phyloP scores from a whole-genome alignment of 2,888 invertebrate genomes.

The Drosophila mimica region DNA sequence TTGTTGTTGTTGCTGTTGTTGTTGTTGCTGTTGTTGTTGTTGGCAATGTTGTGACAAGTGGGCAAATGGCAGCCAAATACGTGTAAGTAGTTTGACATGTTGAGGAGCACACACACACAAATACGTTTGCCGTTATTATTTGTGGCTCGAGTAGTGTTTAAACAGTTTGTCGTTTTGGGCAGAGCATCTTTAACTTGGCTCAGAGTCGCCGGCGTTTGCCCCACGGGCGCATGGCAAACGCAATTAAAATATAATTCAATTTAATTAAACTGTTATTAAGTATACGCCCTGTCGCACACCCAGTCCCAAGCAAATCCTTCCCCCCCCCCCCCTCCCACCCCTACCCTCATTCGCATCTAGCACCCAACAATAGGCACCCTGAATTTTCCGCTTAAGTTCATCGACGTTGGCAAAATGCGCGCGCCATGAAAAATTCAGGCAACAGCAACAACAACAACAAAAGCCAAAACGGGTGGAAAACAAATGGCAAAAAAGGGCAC shows the following conservation, averaged over 20 bases:
- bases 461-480: conserved; percentile 22
- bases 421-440: conserved; percentile 54
- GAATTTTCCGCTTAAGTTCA: conserved; percentile 59
- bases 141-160: not conserved
- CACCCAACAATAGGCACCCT: conserved; percentile 44
- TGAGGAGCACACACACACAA: not conserved
- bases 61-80: conserved; percentile 38
- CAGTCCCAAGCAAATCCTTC: conserved; percentile 19
- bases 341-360: not conserved
- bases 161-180: not conserved
- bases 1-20: conserved; percentile 23
- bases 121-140: conserved; percentile 10
- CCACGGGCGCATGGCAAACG: conserved; percentile 5
- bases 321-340: too few relatives aligned
- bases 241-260: conserved; percentile 73
- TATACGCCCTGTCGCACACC: conserved; percentile 47
- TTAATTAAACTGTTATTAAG: conserved; percentile 69
- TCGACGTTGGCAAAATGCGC: conserved; percentile 33
- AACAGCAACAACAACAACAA: conserved; percentile 27
- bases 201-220: not conserved
- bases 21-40: conserved; percentile 10
- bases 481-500: conserved; percentile 43
- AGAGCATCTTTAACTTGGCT: not conserved
- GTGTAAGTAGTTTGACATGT: conserved; percentile 42
- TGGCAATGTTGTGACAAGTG: conserved; percentile 57